Percentiles rank a stretch among this genome's conserved stretches.
Conservation (phyloP, 2,797 vertebrate species). For the Leptodactylus fallax region DNA sequence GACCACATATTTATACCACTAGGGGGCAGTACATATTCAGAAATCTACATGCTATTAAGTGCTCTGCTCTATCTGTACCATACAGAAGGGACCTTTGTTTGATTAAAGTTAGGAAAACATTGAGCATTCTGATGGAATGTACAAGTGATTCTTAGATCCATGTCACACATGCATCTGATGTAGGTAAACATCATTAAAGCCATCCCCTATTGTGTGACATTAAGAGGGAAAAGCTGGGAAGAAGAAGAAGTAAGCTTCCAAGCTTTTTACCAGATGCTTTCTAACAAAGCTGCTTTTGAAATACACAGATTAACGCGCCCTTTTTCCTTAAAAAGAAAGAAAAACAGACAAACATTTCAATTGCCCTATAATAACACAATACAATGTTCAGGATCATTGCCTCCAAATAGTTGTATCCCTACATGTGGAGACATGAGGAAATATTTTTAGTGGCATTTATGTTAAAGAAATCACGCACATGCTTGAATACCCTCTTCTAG, state of each 20-base stretch:
- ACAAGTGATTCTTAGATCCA: slow-evolving; percentile 67
- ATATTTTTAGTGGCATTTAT: slow-evolving; percentile 57
- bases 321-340: slow-evolving; percentile 8
- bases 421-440: slow-evolving; percentile 35
- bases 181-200: slow-evolving; percentile 68
- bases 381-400: slow-evolving; percentile 18
- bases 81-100: background rate
- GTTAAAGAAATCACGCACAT: slow-evolving; percentile 52
- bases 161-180: slow-evolving; percentile 67
- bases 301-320: slow-evolving; percentile 40
- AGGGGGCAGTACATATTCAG: slow-evolving; percentile 73
- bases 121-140: slow-evolving; percentile 66
- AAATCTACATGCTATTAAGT: slow-evolving; percentile 8
- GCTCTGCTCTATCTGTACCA: background rate
- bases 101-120: background rate
- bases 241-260: slow-evolving; percentile 44
- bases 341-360: slow-evolving; percentile 52
- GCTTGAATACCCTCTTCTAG: slow-evolving; percentile 54
- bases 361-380: slow-evolving; percentile 59
- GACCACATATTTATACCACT: slow-evolving; percentile 53
- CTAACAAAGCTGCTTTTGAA: slow-evolving; percentile 68
- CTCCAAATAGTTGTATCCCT: slow-evolving; percentile 35
- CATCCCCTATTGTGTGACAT: slow-evolving; percentile 65
- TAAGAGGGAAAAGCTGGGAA: background rate
- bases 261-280: slow-evolving; percentile 51